Base-by-base conservation (phyloP, 2,797 vertebrate species). In the Anolis apletophallus region DNA sequence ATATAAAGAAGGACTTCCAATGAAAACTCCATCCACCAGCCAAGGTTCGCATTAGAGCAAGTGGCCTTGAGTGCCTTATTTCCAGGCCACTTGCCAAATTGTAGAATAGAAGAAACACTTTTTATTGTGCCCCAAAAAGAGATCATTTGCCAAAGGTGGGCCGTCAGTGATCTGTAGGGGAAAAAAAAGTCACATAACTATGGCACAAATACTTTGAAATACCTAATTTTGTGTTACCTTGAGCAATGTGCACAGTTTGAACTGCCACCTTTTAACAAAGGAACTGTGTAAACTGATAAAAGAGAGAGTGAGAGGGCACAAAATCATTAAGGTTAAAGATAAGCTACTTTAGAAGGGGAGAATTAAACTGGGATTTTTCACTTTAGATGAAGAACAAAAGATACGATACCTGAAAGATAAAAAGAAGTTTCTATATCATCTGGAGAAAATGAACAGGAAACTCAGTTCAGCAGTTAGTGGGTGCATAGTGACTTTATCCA, bases 351-450 rank as follows among this genome's bases (percentile, higher is more conserved):
- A 76, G 61, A 75, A 82, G 80, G 34, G 59, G 50, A 76, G 23
- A 4, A 55, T 76, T 68, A 67, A 76, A 84, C 55, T 87, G 72
- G 40, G 81, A 69, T 68, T 76, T 81, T 87, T 76, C 50, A n/a
- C 32, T 86, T 76, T 81, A 81, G 71, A 69, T 75, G 50, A 61
- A 81, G 74, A 87, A n/a, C 5, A 64, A 80, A 74, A 84, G 83
- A 57, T 57, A 82, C 64, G 72, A 76, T 68, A 57, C 68, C 59
- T n/a, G 29, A 76, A 64, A 73, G 72, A 57, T 11, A n/a, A 86
- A 87, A 81, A 87, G 69, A 82, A 69, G 61, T 34, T 82, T 36
- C 50, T 87, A 57, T 77, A 82, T 87, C 72, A 76, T 76, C 23
- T 46, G 36, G 26, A 57, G 52, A 69, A 82, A 77, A 14, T 57